Evolutionary conservation across 1,140 invertebrate species (phyloP).

Genomic region (Mesaphorura yosii): DNA sequence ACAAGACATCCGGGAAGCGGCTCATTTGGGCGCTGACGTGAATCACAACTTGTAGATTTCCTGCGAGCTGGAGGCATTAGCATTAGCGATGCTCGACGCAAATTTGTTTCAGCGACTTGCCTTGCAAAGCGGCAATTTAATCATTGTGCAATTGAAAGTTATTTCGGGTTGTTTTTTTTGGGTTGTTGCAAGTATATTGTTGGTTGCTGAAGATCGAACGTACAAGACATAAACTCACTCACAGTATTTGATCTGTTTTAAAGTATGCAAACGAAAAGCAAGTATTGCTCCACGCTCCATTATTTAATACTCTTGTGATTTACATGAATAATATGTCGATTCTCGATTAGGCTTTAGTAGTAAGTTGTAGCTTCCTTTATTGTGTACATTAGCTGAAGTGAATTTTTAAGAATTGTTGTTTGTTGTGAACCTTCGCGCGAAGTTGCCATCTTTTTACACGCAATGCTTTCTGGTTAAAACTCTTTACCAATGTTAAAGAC

Average conservation of each 20-base stretch:
- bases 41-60: not conserved
- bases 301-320: too few species aligned
- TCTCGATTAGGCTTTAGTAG: not conserved
- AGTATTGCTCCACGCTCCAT: too few species aligned
- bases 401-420: not conserved
- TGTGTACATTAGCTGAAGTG: not conserved
- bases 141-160: not conserved
- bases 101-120: not conserved
- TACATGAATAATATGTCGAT: too few species aligned
- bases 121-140: not conserved
- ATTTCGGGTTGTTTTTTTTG: not conserved
- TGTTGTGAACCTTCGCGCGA: not conserved
- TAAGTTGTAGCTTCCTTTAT: not conserved
- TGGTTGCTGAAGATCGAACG: not conserved
- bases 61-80: too few species aligned
- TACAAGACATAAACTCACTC: not conserved
- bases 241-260: not conserved
- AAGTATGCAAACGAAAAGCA: not conserved
- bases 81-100: too few species aligned
- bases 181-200: not conserved
- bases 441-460: not conserved
- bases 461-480: too few species aligned
- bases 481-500: too few species aligned
- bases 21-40: constrained; percentile 13
- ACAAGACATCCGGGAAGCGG: constrained; percentile 27